A percentile compares a stretch with the other conserved stretches of the same genome.
Conservation (phyloP, 1,140 invertebrate genomes). For the Macrobrachium nipponense region DNA sequence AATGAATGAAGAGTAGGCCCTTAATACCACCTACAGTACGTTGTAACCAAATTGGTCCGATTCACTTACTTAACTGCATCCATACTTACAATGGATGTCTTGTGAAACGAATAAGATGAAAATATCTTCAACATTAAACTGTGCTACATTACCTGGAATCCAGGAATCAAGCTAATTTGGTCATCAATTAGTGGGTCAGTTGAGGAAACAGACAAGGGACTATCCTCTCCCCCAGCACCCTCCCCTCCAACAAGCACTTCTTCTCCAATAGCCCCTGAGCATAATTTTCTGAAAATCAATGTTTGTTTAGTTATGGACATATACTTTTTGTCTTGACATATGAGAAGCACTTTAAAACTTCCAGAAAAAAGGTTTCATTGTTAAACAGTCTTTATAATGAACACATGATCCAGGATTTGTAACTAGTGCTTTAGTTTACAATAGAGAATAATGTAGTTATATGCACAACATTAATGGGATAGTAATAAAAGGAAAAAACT, state of each 20-base stretch:
- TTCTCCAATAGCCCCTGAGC: slow-evolving; percentile 45
- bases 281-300: slow-evolving; percentile 25
- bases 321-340: too few species aligned
- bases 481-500: background rate
- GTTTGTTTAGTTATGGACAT: too few species aligned
- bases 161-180: slow-evolving; percentile 23
- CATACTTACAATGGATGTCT: background rate
- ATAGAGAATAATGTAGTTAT: background rate
- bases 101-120: background rate
- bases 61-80: too few species aligned
- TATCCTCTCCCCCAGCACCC: slow-evolving; percentile 47
- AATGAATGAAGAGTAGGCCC: too few species aligned
- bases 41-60: too few species aligned
- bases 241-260: slow-evolving; percentile 39
- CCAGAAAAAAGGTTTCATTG: too few species aligned
- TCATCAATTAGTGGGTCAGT: slow-evolving; percentile 53
- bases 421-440: background rate
- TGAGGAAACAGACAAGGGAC: slow-evolving; percentile 48
- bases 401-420: background rate
- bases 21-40: too few species aligned
- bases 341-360: too few species aligned
- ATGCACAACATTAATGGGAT: background rate
- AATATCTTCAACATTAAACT: too few species aligned
- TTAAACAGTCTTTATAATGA: background rate
- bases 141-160: slow-evolving; percentile 31